phyloP scores from a whole-genome alignment of 2,113 vertebrate species.

The Ceratotherium simum region DNA sequence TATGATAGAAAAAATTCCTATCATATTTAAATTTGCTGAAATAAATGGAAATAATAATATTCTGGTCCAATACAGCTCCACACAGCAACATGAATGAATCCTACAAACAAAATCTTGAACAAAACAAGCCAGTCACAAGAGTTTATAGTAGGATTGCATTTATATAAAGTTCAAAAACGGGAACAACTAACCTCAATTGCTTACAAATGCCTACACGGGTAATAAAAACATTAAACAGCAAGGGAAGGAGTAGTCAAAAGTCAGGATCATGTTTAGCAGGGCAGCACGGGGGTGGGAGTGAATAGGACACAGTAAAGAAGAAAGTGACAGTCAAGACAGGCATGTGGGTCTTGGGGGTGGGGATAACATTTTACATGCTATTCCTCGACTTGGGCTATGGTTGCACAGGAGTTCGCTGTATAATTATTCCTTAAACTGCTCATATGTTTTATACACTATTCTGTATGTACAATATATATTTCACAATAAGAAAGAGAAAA shows the following conservation, averaged over 20 bases:
- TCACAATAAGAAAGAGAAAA: not conserved
- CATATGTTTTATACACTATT: not conserved
- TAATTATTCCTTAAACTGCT: not conserved
- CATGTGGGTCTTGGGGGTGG: not conserved
- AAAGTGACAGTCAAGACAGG: not conserved
- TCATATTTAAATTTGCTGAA: not conserved
- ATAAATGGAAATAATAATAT: not conserved
- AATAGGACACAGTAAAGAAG: not conserved
- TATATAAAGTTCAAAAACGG: not conserved
- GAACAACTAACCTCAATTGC: not conserved
- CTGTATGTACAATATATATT: not conserved
- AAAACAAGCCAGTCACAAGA: not conserved
- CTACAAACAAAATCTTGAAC: not conserved
- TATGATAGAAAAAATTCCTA: not conserved
- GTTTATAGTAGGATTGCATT: not conserved
- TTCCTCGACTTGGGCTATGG: not conserved
- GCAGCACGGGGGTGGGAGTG: rapidly evolving
- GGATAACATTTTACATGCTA: not conserved
- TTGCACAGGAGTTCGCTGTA: not conserved
- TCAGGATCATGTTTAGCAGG: not conserved
- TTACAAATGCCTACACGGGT: not conserved
- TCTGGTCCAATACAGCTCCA: not conserved
- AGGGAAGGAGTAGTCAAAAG: not conserved
- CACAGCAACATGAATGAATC: not conserved
- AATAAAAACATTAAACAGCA: conserved; percentile 33